Evolutionary conservation across 2,888 invertebrate species (phyloP), one percentile per base, ranked within the genome.

Genomic region (Drosophila paramelanica): DNA sequence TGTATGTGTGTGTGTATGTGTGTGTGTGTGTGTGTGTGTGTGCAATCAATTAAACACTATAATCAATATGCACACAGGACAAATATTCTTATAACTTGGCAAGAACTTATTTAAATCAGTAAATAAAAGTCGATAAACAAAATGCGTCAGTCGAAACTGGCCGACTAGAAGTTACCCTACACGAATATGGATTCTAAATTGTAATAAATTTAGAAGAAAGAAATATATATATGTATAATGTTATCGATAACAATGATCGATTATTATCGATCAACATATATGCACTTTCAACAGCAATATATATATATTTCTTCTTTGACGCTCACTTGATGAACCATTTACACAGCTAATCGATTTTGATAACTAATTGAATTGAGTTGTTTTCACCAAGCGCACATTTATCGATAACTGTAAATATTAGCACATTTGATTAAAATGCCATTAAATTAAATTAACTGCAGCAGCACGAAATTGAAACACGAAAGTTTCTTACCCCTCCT

Each of bases 31-130:
- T 33, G 53, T 14, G 13, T 3, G 55, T n/a, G 8, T 14, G 17
- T 11, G 43, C 17, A 46, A 57, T 61, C 46, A 58, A 25, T 61
- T 33, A 11, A 58, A 25, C 17, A 47, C 31, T 23, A 17, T 25
- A 45, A 55, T 45, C 55, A 23, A 57, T 41, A 39, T 5, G 11
- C 11, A 3, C 10, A 25, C 25, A 7, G 27, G 0, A 7, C 14
- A 14, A 8, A 14, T 39, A 39, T 39, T 2, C 23, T 3, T 17
- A 17, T 17, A 17, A 17, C 17, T 38, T 5, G n/a, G 33, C 11
- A 11, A 11, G 11, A 2, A 39, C 14, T 14, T 39, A 39, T 33
- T 33, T 33, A 3, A 10, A 11, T 33, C 27, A 1, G 27, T 31
- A 2, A 6, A 27, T 27, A 6, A 31, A 31, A 8, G 27, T 8